Base-by-base conservation (phyloP, 92 coral and sea anemone genomes). In the Metridium senile region DNA sequence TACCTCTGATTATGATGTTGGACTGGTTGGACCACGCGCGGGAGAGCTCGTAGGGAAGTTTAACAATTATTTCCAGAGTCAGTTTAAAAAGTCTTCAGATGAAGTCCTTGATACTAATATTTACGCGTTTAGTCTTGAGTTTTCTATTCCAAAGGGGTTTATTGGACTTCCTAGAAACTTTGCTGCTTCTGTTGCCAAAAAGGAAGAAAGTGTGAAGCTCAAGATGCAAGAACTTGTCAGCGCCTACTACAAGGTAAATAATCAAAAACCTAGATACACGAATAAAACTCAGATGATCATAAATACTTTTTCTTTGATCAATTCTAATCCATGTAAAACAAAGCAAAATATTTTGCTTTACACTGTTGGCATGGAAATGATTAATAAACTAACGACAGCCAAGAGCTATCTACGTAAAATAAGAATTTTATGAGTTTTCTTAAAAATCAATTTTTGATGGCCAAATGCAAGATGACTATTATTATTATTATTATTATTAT, bases 1-100 rank as follows among this genome's bases (percentile, higher is more conserved):
- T 30, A 87, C 89, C 26, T 87, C 97, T 28, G 92, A 91, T 64
- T 82, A 88, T 52, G 97, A 91, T 46, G 88, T 91, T 65, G 97
- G 90, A 13, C 84, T 91, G 31, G 29, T 91, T 30, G 97, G 97
- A 47, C 81, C 62, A 71, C 80, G 59, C 39, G 71, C 97, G 56
- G 97, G 97, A 21, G 7, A 52, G 16, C 57, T 87, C 6, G 74
- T 85, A 17, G 79, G 69, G 75, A 73, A 74, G 56, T 91, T 87
- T 52, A 87, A 91, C 73, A 26, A 54, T 33, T 87, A 80, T 73
- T 91, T 91, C 68, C 52, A 87, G 67, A 33, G 74, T 28, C 26
- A 61, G 0, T 90, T 90, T 51, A 75, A 66, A 9, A 91, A 84
- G 73, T 74, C 92, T 11, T 77, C 88, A 31, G 97, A 84, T 58